Evolutionary conservation across 1,140 invertebrate genomes (phyloP).

Genomic region (Cephus cinctus): DNA sequence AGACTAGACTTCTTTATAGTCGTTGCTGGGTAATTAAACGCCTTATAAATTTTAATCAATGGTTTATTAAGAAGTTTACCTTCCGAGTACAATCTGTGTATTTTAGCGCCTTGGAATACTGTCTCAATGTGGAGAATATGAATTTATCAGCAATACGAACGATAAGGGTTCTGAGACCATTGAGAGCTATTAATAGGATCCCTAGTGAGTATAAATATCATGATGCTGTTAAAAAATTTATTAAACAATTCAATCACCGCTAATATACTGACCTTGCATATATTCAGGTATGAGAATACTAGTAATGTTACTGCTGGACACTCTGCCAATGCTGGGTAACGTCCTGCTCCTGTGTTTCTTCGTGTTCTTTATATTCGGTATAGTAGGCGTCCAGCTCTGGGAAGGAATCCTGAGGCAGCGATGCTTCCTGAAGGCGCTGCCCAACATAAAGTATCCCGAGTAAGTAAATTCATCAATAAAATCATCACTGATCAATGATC

Average conservation of each 20-base stretch:
- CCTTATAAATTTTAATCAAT: too few relatives aligned
- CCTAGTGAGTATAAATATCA: conserved; percentile 82
- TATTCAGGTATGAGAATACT: conserved; percentile 95
- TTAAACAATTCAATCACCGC: not conserved
- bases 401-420: conserved; percentile 93
- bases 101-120: conserved; percentile 89
- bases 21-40: conserved; percentile 78
- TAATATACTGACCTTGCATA: not conserved
- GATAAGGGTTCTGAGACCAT: conserved; percentile 91
- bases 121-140: conserved; percentile 93
- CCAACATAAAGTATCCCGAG: conserved; percentile 71
- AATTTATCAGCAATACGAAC: conserved; percentile 98
- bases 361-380: conserved; percentile 99
- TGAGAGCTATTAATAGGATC: conserved; percentile 98
- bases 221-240: too few relatives aligned
- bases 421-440: conserved; percentile 77
- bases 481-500: too few relatives aligned
- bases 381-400: conserved; percentile 99
- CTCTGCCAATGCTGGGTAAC: conserved; percentile 98
- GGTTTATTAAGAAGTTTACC: too few relatives aligned
- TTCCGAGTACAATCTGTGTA: too few relatives aligned
- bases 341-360: conserved; percentile 98
- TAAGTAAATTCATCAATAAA: conserved; percentile 65
- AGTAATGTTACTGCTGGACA: conserved; percentile 98
- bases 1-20: conserved; percentile 98